Percentiles rank a stretch among this genome's conserved stretches.
phyloP scores from a whole-genome alignment of 2,888 invertebrate genomes.

The Xanthia togata region DNA sequence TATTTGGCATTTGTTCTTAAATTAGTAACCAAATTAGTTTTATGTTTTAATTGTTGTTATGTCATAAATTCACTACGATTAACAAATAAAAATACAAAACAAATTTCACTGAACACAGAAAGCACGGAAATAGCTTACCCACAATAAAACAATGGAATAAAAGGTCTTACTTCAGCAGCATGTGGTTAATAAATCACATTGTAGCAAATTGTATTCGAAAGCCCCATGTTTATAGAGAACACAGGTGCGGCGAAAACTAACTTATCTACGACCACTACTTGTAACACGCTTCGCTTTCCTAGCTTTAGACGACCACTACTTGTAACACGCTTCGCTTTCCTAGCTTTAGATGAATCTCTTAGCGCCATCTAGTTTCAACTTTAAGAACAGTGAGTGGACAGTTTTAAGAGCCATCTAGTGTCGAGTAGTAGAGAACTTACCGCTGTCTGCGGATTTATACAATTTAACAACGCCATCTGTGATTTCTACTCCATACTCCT shows the following conservation, averaged over 20 bases:
- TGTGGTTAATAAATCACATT: slow-evolving; percentile 14
- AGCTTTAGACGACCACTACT: slow-evolving; percentile 10
- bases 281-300: slow-evolving; percentile 3
- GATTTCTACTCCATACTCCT: background rate
- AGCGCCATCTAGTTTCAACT: slow-evolving; percentile 52
- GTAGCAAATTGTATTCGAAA: slow-evolving; percentile 22
- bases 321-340: slow-evolving; percentile 5
- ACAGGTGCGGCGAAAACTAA: slow-evolving; percentile 60
- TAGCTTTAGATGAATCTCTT: background rate
- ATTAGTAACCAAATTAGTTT: too few relatives aligned
- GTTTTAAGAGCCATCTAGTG: slow-evolving; percentile 34
- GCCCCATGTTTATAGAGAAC: slow-evolving; percentile 12
- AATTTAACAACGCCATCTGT: slow-evolving; percentile 41
- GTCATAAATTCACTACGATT: too few relatives aligned
- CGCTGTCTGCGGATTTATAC: slow-evolving; percentile 38
- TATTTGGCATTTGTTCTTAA: too few relatives aligned
- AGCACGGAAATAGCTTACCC: background rate
- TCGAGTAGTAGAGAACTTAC: slow-evolving; percentile 14
- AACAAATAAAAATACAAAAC: too few relatives aligned
- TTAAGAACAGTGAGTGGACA: rapidly evolving
- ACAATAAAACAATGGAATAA: background rate
- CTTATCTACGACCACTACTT: slow-evolving; percentile 30
- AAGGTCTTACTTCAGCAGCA: background rate
- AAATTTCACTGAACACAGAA: background rate
- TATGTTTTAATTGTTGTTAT: background rate